Conservation (phyloP, 2,113 vertebrate species). For the Xiphophorus maculatus region DNA sequence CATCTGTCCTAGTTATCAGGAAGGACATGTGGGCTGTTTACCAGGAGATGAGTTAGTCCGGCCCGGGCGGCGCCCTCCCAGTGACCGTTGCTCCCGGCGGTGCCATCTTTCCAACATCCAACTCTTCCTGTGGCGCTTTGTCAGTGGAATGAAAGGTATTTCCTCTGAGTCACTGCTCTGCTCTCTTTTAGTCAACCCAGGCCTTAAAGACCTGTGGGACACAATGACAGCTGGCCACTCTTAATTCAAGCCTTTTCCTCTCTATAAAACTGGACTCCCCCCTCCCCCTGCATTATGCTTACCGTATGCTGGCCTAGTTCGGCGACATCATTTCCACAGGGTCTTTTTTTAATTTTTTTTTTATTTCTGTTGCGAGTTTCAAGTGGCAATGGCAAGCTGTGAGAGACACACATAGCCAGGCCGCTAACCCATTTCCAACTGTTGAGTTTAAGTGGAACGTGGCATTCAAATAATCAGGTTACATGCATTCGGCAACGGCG, state of each 20-base stretch:
- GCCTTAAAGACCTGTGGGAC: conserved; percentile 33
- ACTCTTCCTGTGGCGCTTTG: conserved; percentile 61
- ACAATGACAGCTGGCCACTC: conserved; percentile 36
- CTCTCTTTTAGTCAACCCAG: neutral
- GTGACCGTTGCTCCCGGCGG: conserved; percentile 18
- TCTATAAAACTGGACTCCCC: conserved; percentile 28
- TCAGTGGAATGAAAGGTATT: conserved; percentile 73
- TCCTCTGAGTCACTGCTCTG: conserved; percentile 74
- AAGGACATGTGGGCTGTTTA: conserved; percentile 34
- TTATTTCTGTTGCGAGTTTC: conserved; percentile 5
- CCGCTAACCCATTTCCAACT: conserved; percentile 40
- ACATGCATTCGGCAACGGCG: neutral
- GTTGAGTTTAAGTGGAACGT: conserved; percentile 26
- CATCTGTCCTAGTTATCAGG: conserved; percentile 41
- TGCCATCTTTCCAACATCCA: conserved; percentile 45
- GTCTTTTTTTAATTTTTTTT: neutral
- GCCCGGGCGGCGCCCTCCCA: conserved; percentile 2
- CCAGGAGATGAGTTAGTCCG: conserved; percentile 41
- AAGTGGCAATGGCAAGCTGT: conserved; percentile 21
- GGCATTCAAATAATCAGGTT: neutral
- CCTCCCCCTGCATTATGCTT: conserved; percentile 31
- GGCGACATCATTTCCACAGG: conserved; percentile 38
- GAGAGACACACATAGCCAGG: conserved; percentile 37
- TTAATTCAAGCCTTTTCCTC: conserved; percentile 44
- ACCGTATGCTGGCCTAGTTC: conserved; percentile 58